Percentiles rank a stretch among this genome's conserved stretches.
These are phyloP conservation scores for Stenotaenia linearis DNA, from an alignment of 2,888 invertebrate genomes.

Conservation along the genomic window DNA sequence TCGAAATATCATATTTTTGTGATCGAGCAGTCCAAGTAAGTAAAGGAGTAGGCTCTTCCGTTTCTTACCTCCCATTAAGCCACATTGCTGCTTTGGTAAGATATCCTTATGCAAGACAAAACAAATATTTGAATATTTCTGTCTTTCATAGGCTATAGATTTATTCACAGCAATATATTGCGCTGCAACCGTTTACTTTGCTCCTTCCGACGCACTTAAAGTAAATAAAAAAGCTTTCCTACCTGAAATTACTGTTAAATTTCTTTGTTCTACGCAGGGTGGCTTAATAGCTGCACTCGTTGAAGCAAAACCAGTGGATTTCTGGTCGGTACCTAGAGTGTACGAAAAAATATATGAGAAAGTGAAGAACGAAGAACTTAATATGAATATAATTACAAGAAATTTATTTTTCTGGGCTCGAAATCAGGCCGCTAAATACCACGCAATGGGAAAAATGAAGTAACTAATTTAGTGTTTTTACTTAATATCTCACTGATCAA, in stretches of 20 bases:
- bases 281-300: neutral
- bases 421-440: neutral
- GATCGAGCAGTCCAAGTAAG: neutral
- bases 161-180: neutral
- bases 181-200: neutral
- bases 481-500: neutral
- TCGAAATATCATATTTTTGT: neutral
- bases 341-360: constrained; percentile 5
- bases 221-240: neutral
- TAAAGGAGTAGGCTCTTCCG: constrained; percentile 53
- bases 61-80: constrained; percentile 70
- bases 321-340: neutral
- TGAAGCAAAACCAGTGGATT: neutral
- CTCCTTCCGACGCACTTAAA: neutral
- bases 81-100: constrained; percentile 71
- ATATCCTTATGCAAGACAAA: too few species aligned
- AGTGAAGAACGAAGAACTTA: neutral
- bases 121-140: too few species aligned
- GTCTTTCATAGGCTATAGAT: neutral
- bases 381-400: neutral
- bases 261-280: neutral
- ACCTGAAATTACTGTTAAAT: too few species aligned
- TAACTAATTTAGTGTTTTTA: too few species aligned
- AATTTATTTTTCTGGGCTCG: neutral
- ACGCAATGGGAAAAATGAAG: neutral